Base-by-base conservation (phyloP, 2,888 invertebrate species). In the Ophraella communa region DNA sequence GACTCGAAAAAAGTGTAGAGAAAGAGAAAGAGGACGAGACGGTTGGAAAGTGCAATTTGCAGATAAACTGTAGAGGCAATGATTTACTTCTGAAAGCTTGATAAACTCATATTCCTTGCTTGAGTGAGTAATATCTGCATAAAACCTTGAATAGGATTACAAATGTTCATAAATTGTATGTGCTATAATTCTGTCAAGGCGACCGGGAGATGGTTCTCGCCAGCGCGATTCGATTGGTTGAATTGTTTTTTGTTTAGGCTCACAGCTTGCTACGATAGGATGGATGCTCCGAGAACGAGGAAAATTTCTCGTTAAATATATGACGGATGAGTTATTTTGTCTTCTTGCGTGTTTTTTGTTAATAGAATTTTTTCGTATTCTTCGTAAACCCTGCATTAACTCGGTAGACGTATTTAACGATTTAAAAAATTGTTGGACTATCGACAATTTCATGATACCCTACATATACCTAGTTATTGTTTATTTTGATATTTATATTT, bases 71-170 rank as follows among this genome's bases (percentile, higher is more conserved):
- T 77, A 78, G 76, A 74, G 79, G 79, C 78, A 83, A 86, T 88
- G 87, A 88, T 88, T 88, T 87, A 88, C 87, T 85, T 85, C 85
- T 85, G 86, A 87, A 83, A 87, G 87, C 87, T 87, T 87, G 81
- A 81, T 82, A 82, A 82, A 82, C 82, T 82, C 82, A 82, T 82
- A 82, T 82, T 82, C 82, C 80, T 78, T 82, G 81, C 81, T 82
- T 82, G 82, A 82, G 81, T 82, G 82, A 82, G 80, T 82, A 82
- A 82, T 83, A 81, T 83, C 82, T 81, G 81, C 81, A 82, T 82
- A 82, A 82, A 82, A 82, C 82, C 82, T 82, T 81, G 81, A 83
- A 83, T 82, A 79, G 82, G 82, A 82, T 83, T 82, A 82, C 82
- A 82, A 82, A 82, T 82, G 82, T 81, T 82, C 82, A 82, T 82